Evolutionary conservation across 2,797 vertebrate genomes (phyloP), one percentile per base, ranked within the genome.

Genomic region (Heteromormyrus szaboi): DNA sequence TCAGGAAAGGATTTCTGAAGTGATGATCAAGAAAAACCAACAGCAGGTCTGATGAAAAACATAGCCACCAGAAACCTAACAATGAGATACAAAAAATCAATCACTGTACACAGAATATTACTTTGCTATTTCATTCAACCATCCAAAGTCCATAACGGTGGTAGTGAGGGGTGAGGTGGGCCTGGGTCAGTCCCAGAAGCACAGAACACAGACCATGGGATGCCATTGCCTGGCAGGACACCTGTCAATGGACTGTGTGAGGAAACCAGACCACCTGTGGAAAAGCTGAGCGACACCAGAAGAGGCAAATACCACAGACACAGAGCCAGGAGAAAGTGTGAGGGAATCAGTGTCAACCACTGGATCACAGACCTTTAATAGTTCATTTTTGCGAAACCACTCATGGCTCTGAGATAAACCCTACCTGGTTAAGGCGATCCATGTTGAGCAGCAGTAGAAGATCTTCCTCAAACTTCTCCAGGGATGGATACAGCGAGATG

Each of bases 401-500:
- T 14, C 14, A 17, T 41, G 68, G 68, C 33, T 72, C 6, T 72
- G 68, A 72, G 29, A 72, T 72, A 72, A 72, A 19, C 76, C 94
- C 94, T 95, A 99, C 98, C 95, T 96, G 97, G 88, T 94, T 96
- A 17, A 96, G 93, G 91, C 94, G 95, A 92, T 99, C 98, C 0
- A 90, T 93, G 92, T 94, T 94, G 68, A 99, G 94, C 3, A 96
- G 95, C 54, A 95, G 94, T 93, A 98, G 94, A 86, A 99, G 95
- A 22, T 97, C 96, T 68, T 96, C 96, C 94, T 99, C 98, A 3
- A 99, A 99, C 59, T 92, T 96, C 94, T 98, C 97, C 65, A 99
- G 84, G 4, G 97, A 97, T 0, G 98, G 98, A 89, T 96, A 95
- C 9, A 99, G 94, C 41, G 89, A 92, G 92, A 99, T 88, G 46